Evolutionary conservation across 2,888 invertebrate species (phyloP), one percentile per base, ranked within the genome.

Genomic region (Hypomecis punctinalis): DNA sequence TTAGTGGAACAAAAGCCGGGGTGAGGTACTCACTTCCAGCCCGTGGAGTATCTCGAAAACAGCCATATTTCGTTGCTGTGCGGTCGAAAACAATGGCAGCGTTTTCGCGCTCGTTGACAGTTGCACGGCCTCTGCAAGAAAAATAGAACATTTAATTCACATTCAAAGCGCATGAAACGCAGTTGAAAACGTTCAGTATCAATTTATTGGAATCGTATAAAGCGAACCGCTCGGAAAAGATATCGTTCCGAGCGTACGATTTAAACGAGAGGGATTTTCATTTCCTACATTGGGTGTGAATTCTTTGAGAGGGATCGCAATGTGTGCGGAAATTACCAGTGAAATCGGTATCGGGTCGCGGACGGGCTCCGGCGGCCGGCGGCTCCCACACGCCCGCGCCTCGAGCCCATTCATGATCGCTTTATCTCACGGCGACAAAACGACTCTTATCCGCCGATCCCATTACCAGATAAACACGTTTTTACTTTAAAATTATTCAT

Each of bases 61-160:
- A 99, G 94, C 99, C 99, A 99, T 89, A 97, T 97, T 93, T 98
- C 98, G 88, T 97, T 97, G 83, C 97, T 96, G 93, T 97, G 97
- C 74, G 98, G 97, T 81, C 97, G 96, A 93, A 97, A 97, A 93
- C 98, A 98, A 90, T 97, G 97, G 90, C 97, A 98, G 71, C 97
- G 95, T 90, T 98, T 98, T 74, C 97, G 94, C 76, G 96, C 96
- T 70, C 96, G 94, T 83, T 97, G 97, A 92, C 99, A 99, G 81
- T 97, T 96, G 91, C 99, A 99, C 47, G 99, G 99, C 78, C 97
- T 95, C 94, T 98, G 96, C 66, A 97, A 90, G 73, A 84, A 77
- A 83, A 49, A 78, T 68, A 73, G 69, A 77, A 76, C 72, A 75
- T 67, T 63, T 70, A 70, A 75, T 77, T 73, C 69, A 74, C 69